Evolutionary conservation across 2,888 invertebrate genomes (phyloP), one percentile per base, ranked within the genome.

Genomic region (Ennomos erosarius): DNA sequence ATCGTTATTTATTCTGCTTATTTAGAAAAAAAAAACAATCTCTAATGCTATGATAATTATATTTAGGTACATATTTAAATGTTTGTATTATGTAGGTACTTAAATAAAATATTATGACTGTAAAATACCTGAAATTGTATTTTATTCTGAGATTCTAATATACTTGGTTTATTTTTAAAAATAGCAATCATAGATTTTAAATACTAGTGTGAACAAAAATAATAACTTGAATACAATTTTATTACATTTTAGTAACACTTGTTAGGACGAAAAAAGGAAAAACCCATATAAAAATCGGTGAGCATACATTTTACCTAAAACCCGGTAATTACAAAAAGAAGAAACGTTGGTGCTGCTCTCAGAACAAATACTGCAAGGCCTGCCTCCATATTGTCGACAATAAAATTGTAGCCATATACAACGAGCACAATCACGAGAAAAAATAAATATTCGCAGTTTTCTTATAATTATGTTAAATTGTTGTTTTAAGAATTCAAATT

Each of bases 391-490:
- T 82, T 0, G 78, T 82, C 0, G 76, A 87, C 46, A 79, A 87
- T 51, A 81, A 82, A 64, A 88, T 88, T 44, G 74, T 88, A 16
- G 84, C 85, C 6, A 81, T 87, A 43, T 78, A 78, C 54, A 87
- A 87, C 42, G 70, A 80, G 59, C 88, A 88, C 65, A 86, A 87
- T 55, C 89, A 88, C 65, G 83, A 85, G 9, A 86, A 80, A 62
- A 86, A 80, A 77, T 84, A 75, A 26, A 16, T 16, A 6, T 26
- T 0, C 26, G 3, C 16, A 16, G 16, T 16, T 26, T 26, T 26
- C 6, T n/a, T n/a, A n/a, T 26, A 26, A 26, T 26, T 26, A 26
- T 26, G 6, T 26, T 4, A 26, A 26, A 26, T 26, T 26, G 6
- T 26, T 26, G n/a, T n/a, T n/a, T n/a, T n/a, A n/a, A n/a, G n/a